Evolutionary conservation across 2,888 invertebrate genomes (phyloP).

Genomic region (Acholoe squamosa): DNA sequence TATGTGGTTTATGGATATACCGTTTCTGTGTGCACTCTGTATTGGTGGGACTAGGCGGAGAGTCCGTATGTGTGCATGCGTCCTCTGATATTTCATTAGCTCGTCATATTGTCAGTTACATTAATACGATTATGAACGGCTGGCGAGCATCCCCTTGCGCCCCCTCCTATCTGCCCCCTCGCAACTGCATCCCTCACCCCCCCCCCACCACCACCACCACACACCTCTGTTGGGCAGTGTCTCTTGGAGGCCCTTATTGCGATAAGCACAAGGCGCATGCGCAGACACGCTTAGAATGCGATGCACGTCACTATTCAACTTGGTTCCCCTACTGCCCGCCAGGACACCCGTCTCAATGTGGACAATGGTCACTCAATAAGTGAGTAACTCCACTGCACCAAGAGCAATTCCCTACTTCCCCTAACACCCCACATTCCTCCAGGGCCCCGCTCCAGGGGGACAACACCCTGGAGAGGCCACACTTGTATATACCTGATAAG

Average conservation of each 20-base stretch:
- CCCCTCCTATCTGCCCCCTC: slow-evolving; percentile 1
- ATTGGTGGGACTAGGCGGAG: too few species aligned
- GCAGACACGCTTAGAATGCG: background rate
- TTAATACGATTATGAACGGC: slow-evolving; percentile 39
- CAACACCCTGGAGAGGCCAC: background rate
- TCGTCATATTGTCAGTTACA: background rate
- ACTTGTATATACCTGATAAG: background rate
- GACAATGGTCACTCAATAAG: too few species aligned
- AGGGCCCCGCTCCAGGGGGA: too few species aligned
- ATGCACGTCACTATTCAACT: background rate
- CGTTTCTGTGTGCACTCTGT: too few species aligned
- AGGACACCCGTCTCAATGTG: background rate
- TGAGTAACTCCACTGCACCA: too few species aligned
- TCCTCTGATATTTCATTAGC: background rate
- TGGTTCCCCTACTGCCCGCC: background rate
- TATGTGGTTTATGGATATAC: too few species aligned
- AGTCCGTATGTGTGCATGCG: too few species aligned
- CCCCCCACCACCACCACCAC: background rate
- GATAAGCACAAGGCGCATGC: background rate
- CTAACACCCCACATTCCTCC: background rate
- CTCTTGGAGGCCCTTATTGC: too few species aligned
- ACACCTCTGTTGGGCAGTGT: too few species aligned
- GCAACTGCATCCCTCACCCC: too few species aligned
- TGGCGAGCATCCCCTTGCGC: background rate
- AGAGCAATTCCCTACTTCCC: background rate